phyloP scores from a whole-genome alignment of 2,888 invertebrate species.

The Lycaena phlaeas region DNA sequence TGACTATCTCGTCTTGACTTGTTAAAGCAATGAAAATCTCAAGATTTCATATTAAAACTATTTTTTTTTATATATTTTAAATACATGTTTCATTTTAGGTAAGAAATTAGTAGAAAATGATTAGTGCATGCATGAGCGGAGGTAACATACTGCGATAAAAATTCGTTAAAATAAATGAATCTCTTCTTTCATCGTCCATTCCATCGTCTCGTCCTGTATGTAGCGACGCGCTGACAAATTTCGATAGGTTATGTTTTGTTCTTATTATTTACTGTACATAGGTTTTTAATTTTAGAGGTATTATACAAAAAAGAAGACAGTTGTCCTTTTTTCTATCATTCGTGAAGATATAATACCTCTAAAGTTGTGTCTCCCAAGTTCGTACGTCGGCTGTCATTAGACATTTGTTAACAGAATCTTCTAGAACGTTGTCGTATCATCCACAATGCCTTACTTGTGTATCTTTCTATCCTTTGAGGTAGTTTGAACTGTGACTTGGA shows the following conservation, averaged over 20 bases:
- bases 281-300: slow-evolving; percentile 25
- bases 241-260: slow-evolving; percentile 21
- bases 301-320: slow-evolving; percentile 9
- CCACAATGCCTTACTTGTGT: slow-evolving; percentile 70
- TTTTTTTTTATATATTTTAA: too few relatives aligned
- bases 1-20: too few relatives aligned
- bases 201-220: slow-evolving; percentile 21
- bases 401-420: slow-evolving; percentile 32
- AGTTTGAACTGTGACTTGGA: slow-evolving; percentile 53
- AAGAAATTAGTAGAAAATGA: too few relatives aligned
- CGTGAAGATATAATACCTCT: slow-evolving; percentile 8
- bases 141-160: slow-evolving; percentile 16
- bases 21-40: too few relatives aligned
- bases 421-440: slow-evolving; percentile 53
- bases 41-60: too few relatives aligned
- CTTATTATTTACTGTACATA: slow-evolving; percentile 25
- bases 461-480: slow-evolving; percentile 64
- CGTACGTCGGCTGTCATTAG: slow-evolving; percentile 16
- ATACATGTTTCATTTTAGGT: too few relatives aligned
- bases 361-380: slow-evolving; percentile 10
- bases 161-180: slow-evolving; percentile 19
- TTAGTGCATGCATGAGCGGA: too few relatives aligned
- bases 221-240: slow-evolving; percentile 20
- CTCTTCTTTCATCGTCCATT: slow-evolving; percentile 38
- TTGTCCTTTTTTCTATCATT: not conserved